These are phyloP conservation scores for Schizaphis graminum DNA, from an alignment of 2,888 invertebrate genomes.

Conservation along the genomic window DNA sequence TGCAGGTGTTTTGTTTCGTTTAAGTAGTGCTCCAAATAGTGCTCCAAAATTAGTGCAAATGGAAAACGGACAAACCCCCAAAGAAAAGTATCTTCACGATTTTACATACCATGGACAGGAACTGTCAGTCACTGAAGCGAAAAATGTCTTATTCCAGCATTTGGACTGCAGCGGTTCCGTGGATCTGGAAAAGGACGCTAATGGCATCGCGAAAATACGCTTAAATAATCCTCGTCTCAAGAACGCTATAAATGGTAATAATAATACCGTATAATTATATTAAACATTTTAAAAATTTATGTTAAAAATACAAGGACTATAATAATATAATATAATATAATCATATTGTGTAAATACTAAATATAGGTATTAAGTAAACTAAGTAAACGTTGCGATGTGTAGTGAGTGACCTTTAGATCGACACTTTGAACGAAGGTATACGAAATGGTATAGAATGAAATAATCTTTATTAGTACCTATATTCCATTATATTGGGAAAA, in stretches of 20 bases:
- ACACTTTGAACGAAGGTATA: background rate
- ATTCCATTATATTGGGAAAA: background rate
- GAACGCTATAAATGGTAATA: slow-evolving; percentile 73
- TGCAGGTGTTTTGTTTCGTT: background rate
- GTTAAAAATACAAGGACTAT: background rate
- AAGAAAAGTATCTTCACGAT: background rate
- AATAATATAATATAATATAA: no score
- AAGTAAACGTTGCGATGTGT: background rate
- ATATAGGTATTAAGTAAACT: background rate
- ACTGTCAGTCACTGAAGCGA: slow-evolving; percentile 11
- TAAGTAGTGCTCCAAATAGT: background rate
- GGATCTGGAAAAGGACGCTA: slow-evolving; percentile 70
- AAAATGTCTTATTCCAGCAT: background rate
- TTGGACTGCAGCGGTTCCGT: slow-evolving; percentile 69
- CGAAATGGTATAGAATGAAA: background rate
- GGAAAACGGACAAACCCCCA: background rate
- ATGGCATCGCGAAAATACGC: slow-evolving; percentile 72
- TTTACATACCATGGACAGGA: slow-evolving; percentile 24
- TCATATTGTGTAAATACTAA: background rate
- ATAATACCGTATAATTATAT: background rate
- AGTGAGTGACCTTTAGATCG: background rate
- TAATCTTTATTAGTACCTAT: background rate
- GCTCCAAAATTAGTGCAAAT: background rate
- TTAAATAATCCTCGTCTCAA: slow-evolving; percentile 71
- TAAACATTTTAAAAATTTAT: background rate